Conservation (phyloP, 2,797 vertebrate species). For the Pteropus rufus region DNA sequence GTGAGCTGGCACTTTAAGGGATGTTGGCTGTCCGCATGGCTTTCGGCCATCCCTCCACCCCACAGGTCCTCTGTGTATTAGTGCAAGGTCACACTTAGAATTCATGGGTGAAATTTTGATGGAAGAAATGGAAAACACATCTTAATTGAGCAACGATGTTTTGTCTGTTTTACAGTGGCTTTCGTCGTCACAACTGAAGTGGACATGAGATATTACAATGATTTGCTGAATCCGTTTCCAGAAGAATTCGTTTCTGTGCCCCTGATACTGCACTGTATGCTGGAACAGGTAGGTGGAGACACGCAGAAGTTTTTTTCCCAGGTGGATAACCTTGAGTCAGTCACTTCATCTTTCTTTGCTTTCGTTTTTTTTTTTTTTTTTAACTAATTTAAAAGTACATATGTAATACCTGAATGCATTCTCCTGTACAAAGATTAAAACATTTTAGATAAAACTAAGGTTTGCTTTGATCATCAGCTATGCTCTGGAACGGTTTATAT, state of each 20-base stretch:
- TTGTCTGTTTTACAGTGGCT: slow-evolving; percentile 50
- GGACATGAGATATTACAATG: slow-evolving; percentile 90
- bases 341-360: not conserved
- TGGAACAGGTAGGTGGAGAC: slow-evolving; percentile 95
- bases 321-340: not conserved
- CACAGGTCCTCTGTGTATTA: rapidly evolving
- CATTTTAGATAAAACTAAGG: not conserved
- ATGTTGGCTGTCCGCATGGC: rapidly evolving
- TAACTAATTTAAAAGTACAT: not conserved
- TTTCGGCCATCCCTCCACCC: not conserved
- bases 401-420: not conserved
- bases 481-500: not conserved
- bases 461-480: not conserved
- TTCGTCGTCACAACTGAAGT: slow-evolving; percentile 73
- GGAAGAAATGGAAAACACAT: not conserved
- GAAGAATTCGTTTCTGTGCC: slow-evolving; percentile 89
- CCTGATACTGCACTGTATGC: slow-evolving; percentile 90
- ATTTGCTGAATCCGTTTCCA: slow-evolving; percentile 87
- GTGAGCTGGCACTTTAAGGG: not conserved
- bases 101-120: not conserved
- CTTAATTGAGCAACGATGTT: not conserved
- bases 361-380: not conserved
- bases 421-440: not conserved
- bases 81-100: not conserved
- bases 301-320: not conserved